Percentiles rank a stretch among this genome's conserved stretches.
These are phyloP conservation scores for Enteromius argenteus DNA, from an alignment of 2,797 vertebrate species.

Conservation along the genomic window DNA sequence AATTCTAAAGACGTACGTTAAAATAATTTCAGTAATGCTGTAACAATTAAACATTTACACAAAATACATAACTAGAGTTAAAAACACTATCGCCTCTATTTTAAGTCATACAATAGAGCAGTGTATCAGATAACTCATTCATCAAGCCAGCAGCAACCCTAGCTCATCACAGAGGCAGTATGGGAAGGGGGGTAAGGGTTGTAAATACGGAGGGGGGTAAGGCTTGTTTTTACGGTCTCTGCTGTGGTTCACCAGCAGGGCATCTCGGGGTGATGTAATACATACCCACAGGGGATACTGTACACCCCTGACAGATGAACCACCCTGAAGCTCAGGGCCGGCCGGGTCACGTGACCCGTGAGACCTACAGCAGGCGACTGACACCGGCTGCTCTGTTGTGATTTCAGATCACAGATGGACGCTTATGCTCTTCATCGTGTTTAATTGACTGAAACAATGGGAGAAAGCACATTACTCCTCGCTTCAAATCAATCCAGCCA, in stretches of 20 bases:
- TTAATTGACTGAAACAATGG: conserved; percentile 59
- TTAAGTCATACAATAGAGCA: not conserved
- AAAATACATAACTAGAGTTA: not conserved
- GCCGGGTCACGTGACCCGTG: conserved; percentile 27
- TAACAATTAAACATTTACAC: not conserved
- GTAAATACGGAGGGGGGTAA: conserved; percentile 28
- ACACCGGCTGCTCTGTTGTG: conserved; percentile 45
- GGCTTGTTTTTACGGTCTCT: conserved; percentile 31
- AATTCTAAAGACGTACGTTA: not conserved
- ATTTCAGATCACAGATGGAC: conserved; percentile 57
- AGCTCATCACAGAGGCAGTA: conserved; percentile 22
- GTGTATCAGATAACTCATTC: not conserved
- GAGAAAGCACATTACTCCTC: conserved; percentile 54
- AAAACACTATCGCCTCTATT: not conserved
- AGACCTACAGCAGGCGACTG: conserved; percentile 29
- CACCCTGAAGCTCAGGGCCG: conserved; percentile 21
- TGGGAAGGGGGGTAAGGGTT: conserved; percentile 32
- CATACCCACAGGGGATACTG: conserved; percentile 53
- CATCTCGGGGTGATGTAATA: conserved; percentile 58
- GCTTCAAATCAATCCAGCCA: conserved; percentile 76
- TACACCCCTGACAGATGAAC: conserved; percentile 59
- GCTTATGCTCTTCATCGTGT: conserved; percentile 22
- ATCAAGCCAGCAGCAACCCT: not conserved
- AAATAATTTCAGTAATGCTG: not conserved
- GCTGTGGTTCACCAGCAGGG: conserved; percentile 48